Percentiles rank a stretch among this genome's conserved stretches.
phyloP scores from a whole-genome alignment of 2,797 vertebrate genomes.

The Acipenser oxyrinchus region DNA sequence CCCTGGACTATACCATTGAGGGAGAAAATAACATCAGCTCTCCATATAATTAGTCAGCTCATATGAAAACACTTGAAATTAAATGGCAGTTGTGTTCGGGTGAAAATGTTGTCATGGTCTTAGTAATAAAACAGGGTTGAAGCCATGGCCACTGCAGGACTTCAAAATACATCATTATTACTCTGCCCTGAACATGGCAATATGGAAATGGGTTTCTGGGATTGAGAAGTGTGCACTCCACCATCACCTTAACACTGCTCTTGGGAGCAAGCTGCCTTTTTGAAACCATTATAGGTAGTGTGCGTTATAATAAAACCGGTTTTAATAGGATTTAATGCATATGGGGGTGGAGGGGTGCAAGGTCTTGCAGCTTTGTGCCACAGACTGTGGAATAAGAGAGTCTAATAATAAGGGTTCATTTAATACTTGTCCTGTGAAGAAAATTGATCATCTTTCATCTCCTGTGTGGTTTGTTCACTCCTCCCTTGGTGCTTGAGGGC shows the following conservation, averaged over 20 bases:
- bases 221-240: constrained; percentile 23
- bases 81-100: too few relatives aligned
- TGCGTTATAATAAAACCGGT: constrained; percentile 35
- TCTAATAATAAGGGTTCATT: not conserved
- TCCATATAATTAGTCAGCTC: too few relatives aligned
- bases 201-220: constrained; percentile 35
- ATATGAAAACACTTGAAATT: too few relatives aligned
- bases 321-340: constrained; percentile 47
- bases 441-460: constrained; percentile 16
- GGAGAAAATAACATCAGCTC: too few relatives aligned
- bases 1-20: too few relatives aligned
- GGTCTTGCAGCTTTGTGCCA: constrained; percentile 18
- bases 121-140: too few relatives aligned
- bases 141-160: not conserved
- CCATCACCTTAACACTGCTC: constrained; percentile 23
- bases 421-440: not conserved
- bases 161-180: constrained; percentile 28
- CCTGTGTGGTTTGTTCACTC: constrained; percentile 5
- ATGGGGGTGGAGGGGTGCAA: constrained; percentile 23
- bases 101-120: too few relatives aligned
- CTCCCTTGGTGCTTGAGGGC: constrained; percentile 13
- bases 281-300: constrained; percentile 30
- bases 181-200: constrained; percentile 29
- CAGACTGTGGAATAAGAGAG: constrained; percentile 23
- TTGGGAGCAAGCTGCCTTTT: constrained; percentile 32